Conservation (phyloP, 2,797 vertebrate genomes). For the Perodicticus potto region DNA sequence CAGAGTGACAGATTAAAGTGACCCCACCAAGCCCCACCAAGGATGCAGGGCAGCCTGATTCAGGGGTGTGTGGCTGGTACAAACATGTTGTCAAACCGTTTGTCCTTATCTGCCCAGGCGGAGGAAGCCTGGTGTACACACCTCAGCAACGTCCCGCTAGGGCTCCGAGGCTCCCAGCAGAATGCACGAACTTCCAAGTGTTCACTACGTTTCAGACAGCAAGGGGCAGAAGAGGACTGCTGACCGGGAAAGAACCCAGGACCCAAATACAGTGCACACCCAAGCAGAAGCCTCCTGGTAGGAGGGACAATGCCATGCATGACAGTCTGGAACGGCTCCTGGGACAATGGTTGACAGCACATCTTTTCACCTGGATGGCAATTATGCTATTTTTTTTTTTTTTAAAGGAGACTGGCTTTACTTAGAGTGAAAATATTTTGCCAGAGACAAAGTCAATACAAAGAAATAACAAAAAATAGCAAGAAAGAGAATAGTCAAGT, state of each 20-base stretch:
- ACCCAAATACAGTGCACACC: not conserved
- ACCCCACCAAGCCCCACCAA: not conserved
- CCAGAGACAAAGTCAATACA: constrained; percentile 94
- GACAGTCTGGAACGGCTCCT: not conserved
- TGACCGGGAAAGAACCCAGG: not conserved
- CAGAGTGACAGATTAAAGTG: not conserved
- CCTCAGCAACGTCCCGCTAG: too few relatives aligned
- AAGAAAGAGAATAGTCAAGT: constrained; percentile 90
- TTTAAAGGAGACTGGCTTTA: constrained; percentile 87
- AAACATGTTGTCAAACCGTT: not conserved
- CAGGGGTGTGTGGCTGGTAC: not conserved
- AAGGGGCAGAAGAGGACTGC: not conserved
- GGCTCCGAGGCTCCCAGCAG: not conserved
- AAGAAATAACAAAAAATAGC: constrained; percentile 92
- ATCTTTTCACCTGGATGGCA: not conserved
- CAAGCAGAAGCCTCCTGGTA: not conserved
- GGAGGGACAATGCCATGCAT: fast-evolving
- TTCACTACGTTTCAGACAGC: not conserved
- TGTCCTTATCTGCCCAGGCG: not conserved
- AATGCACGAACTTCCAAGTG: not conserved
- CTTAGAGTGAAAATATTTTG: constrained; percentile 91
- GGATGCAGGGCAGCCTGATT: not conserved
- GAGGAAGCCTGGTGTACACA: too few relatives aligned
- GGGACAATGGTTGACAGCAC: too few relatives aligned
- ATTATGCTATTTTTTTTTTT: not conserved